Percentiles rank a stretch among this genome's conserved stretches.
Conservation (phyloP, 30 jellyfish, hydroid and myxozoan species). For the Aurelia aurita complex sp. Pacific region DNA sequence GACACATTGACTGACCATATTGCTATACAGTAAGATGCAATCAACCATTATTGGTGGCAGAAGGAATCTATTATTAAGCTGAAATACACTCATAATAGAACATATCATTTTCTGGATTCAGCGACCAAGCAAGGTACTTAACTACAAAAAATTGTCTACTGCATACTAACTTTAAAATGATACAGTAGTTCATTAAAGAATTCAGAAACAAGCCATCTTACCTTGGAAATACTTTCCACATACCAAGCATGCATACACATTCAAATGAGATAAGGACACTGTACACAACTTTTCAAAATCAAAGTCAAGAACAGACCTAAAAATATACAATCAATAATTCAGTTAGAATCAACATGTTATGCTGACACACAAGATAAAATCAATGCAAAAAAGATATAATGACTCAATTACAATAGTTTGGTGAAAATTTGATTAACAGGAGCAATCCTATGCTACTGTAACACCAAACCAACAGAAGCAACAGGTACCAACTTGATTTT, state of each 20-base stretch:
- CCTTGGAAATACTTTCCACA: slow-evolving; percentile 99
- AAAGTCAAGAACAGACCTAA: slow-evolving; percentile 89
- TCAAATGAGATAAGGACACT: slow-evolving; percentile 91
- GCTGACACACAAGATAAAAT: not conserved
- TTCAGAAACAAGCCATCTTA: not conserved
- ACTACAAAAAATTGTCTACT: not conserved
- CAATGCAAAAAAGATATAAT: too few species aligned
- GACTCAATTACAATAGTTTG: too few species aligned
- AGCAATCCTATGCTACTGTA: too few species aligned
- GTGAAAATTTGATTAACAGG: too few species aligned
- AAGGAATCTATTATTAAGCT: too few species aligned
- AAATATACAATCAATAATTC: not conserved
- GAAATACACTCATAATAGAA: too few species aligned
- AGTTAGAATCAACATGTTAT: not conserved
- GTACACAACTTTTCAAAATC: slow-evolving; percentile 98
- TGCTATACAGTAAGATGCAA: too few species aligned
- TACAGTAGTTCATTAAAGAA: not conserved
- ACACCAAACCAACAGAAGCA: too few species aligned
- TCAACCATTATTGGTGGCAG: too few species aligned
- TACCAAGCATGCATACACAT: slow-evolving; percentile 97
- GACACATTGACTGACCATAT: too few species aligned
- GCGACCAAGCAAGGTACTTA: not conserved
- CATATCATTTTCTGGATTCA: too few species aligned
- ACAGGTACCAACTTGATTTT: too few species aligned
- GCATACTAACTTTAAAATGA: not conserved